Conservation (phyloP, 2,797 vertebrate genomes). For the Sebastes matsubarae region DNA sequence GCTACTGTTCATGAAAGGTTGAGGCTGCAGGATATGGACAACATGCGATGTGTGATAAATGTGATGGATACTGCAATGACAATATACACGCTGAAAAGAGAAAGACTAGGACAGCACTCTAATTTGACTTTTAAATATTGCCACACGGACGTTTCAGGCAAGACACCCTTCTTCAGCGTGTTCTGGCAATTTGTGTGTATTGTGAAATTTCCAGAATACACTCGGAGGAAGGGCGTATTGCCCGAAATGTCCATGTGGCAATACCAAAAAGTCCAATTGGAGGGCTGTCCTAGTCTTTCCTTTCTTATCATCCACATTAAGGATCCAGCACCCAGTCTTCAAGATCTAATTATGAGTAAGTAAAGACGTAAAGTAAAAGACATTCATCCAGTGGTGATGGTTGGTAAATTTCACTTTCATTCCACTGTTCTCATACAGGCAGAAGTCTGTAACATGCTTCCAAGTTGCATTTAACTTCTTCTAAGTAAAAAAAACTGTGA, state of each 20-base stretch:
- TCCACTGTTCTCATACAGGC: not conserved
- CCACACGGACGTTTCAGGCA: too few relatives aligned
- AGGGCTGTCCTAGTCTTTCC: too few relatives aligned
- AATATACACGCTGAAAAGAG: not conserved
- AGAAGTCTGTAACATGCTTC: not conserved
- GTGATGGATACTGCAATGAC: not conserved
- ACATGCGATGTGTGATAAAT: slow-evolving; percentile 1
- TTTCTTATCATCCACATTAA: too few relatives aligned
- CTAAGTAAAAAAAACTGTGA: not conserved
- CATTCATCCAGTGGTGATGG: not conserved
- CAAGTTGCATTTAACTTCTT: not conserved
- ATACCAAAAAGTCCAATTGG: too few relatives aligned
- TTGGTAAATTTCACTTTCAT: not conserved
- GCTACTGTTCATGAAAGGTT: slow-evolving; percentile 8
- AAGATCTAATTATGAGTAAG: too few relatives aligned
- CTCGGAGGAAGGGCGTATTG: too few relatives aligned
- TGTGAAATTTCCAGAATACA: too few relatives aligned
- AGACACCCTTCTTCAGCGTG: too few relatives aligned
- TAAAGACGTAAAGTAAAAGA: too few relatives aligned
- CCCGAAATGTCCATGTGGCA: too few relatives aligned
- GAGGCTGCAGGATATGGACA: slow-evolving; percentile 13
- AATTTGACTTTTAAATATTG: not conserved
- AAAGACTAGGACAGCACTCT: not conserved
- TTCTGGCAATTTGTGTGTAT: too few relatives aligned
- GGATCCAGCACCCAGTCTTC: too few relatives aligned